phyloP scores from a whole-genome alignment of 2,888 invertebrate species.

The Cylindroiulus punctatus region DNA sequence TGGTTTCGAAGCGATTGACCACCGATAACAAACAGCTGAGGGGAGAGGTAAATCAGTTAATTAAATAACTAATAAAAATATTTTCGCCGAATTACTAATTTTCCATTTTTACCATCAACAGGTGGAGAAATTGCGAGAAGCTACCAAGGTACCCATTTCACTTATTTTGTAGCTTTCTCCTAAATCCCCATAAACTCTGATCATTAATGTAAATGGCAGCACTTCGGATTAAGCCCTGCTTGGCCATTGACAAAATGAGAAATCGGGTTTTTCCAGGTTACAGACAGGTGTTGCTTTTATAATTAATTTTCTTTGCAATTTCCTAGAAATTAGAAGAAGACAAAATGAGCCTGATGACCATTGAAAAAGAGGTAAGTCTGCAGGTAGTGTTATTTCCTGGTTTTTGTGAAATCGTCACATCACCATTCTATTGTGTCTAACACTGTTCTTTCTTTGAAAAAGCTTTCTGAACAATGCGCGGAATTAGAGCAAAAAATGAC shows the following conservation, averaged over 20 bases:
- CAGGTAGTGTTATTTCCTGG: not conserved
- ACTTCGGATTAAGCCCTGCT: too few relatives aligned
- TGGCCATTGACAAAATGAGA: too few relatives aligned
- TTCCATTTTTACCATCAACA: not conserved
- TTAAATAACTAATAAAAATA: not conserved
- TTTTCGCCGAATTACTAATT: not conserved
- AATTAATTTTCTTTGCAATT: constrained; percentile 45
- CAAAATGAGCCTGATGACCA: constrained; percentile 61
- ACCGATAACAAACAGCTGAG: constrained; percentile 57
- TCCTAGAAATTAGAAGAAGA: constrained; percentile 62
- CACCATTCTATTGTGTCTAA: not conserved
- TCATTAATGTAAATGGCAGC: too few relatives aligned
- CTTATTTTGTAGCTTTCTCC: not conserved
- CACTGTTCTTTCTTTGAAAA: not conserved
- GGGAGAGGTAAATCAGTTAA: constrained; percentile 56
- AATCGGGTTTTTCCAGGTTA: too few relatives aligned
- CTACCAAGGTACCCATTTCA: constrained; percentile 50
- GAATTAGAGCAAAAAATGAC: constrained; percentile 58
- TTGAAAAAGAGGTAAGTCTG: constrained; percentile 68
- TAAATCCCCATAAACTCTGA: not conserved
- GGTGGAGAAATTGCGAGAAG: constrained; percentile 56
- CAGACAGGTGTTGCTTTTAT: not conserved
- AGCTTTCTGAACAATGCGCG: constrained; percentile 58
- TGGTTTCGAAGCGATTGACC: constrained; percentile 57
- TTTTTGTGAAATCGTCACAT: not conserved